Percentiles rank a stretch among this genome's conserved stretches.
These are phyloP conservation scores for Pagrus major DNA, from an alignment of 2,113 vertebrate species.

Conservation along the genomic window DNA sequence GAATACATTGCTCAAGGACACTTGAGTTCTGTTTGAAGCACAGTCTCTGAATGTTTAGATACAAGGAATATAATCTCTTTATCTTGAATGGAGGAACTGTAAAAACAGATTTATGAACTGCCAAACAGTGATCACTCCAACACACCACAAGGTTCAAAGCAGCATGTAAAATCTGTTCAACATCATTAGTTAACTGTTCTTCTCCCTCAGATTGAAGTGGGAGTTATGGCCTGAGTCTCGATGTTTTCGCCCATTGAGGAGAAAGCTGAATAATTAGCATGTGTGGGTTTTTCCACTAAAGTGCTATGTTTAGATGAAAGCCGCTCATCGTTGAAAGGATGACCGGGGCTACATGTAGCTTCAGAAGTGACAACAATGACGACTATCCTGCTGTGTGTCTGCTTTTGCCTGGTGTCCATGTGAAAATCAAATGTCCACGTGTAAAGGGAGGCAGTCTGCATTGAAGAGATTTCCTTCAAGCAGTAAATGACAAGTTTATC, in stretches of 20 bases:
- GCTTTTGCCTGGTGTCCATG: too few relatives aligned
- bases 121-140: not conserved
- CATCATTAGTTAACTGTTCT: not conserved
- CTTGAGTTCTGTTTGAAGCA: not conserved
- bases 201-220: not conserved
- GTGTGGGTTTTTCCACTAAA: conserved; percentile 23
- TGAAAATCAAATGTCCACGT: too few relatives aligned
- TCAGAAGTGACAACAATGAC: conserved; percentile 46
- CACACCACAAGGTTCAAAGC: not conserved
- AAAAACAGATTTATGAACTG: not conserved
- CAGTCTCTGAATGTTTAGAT: not conserved
- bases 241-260: conserved; percentile 13
- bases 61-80: not conserved
- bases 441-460: not conserved
- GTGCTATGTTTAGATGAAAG: conserved; percentile 47
- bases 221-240: not conserved
- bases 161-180: conserved; percentile 16
- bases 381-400: not conserved
- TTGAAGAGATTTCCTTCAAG: not conserved
- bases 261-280: conserved; percentile 46
- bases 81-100: not conserved
- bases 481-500: not conserved
- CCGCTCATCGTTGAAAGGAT: conserved; percentile 27
- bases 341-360: conserved; percentile 25
- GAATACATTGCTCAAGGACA: not conserved